Percentiles rank a stretch among this genome's conserved stretches.
phyloP scores from a whole-genome alignment of 2,797 vertebrate genomes.

The Dermochelys coriacea region DNA sequence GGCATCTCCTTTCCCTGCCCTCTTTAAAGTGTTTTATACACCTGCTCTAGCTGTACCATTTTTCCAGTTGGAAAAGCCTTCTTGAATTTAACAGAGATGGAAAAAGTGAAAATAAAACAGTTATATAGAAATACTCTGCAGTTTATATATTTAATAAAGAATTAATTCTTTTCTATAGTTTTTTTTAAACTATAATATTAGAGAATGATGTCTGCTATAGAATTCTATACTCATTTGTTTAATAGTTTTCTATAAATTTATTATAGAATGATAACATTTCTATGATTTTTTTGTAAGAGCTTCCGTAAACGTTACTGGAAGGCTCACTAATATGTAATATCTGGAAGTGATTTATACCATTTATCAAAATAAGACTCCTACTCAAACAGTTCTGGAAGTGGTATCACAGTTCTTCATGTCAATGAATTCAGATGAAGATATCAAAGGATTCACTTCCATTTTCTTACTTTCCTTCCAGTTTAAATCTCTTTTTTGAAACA shows the following conservation, averaged over 20 bases:
- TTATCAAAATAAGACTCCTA: background rate
- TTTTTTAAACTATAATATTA: background rate
- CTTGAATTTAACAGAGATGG: background rate
- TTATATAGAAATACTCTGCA: background rate
- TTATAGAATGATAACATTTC: no score
- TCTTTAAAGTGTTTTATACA: background rate
- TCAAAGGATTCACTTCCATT: constrained; percentile 2
- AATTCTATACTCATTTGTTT: background rate
- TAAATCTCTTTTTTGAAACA: background rate
- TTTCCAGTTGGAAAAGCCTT: background rate
- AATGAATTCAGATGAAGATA: background rate
- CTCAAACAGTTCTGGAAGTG: constrained; percentile 7
- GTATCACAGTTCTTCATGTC: background rate
- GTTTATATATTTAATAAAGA: rapidly evolving
- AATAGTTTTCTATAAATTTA: no score
- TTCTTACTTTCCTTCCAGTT: background rate
- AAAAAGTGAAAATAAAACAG: constrained; percentile 25
- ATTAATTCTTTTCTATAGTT: background rate
- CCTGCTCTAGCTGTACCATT: background rate
- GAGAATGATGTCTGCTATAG: background rate
- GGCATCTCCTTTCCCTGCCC: background rate
- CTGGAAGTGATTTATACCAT: background rate
- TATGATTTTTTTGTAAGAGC: background rate
- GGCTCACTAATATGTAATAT: background rate
- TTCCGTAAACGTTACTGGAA: background rate